Evolutionary conservation across 2,797 vertebrate genomes (phyloP).

Genomic region (Manis javanica): DNA sequence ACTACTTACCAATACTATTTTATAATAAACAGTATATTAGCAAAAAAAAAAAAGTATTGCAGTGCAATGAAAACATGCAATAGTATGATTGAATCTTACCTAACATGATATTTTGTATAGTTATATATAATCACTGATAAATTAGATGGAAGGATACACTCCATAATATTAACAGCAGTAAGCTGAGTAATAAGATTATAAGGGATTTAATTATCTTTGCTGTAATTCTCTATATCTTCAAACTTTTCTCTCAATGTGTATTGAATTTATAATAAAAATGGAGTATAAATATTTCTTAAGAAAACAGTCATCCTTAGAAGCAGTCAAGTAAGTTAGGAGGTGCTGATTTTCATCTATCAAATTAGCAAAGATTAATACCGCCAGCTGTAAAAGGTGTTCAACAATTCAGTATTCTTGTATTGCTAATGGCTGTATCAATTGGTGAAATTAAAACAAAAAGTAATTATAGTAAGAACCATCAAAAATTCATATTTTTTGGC

Average conservation of each 20-base stretch:
- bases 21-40: background rate
- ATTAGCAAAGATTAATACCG: conserved; percentile 51
- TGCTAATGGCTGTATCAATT: background rate
- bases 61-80: background rate
- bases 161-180: background rate
- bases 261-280: background rate
- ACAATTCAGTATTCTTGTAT: conserved; percentile 55
- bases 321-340: conserved; percentile 12
- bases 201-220: background rate
- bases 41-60: background rate
- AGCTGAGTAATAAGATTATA: background rate
- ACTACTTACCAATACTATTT: no score
- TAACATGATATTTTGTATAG: background rate
- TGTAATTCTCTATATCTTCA: background rate
- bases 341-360: background rate
- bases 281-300: background rate
- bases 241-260: background rate
- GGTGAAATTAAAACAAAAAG: conserved; percentile 23
- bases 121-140: background rate
- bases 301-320: background rate
- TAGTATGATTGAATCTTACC: background rate
- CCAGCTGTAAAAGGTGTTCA: background rate
- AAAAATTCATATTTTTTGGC: background rate
- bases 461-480: background rate
- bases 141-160: background rate